A percentile compares a stretch with the other conserved stretches of the same genome.
These are phyloP conservation scores for Drosophila flavopinicola DNA, from an alignment of 2,888 invertebrate genomes.

Conservation along the genomic window DNA sequence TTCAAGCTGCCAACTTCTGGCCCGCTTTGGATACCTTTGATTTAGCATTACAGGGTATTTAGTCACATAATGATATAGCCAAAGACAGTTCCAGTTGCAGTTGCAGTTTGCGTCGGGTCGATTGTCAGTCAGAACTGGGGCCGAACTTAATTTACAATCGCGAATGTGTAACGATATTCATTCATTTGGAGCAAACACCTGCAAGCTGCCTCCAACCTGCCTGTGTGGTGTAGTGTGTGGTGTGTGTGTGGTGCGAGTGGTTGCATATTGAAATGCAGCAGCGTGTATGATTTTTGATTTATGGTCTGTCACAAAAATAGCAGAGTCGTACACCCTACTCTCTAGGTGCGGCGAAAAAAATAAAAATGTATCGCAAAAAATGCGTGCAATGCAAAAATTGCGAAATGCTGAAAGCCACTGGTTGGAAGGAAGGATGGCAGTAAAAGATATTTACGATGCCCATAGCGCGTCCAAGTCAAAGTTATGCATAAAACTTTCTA, in stretches of 20 bases:
- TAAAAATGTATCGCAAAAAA: slow-evolving; percentile 33
- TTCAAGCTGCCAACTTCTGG: no score
- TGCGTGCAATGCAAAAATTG: slow-evolving; percentile 66
- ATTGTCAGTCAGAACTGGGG: slow-evolving; percentile 51
- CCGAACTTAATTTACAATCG: slow-evolving; percentile 74
- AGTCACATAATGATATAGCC: no score
- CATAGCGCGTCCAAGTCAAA: slow-evolving; percentile 62
- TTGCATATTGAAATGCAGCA: slow-evolving; percentile 60
- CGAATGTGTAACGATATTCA: slow-evolving; percentile 44
- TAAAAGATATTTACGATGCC: slow-evolving; percentile 78
- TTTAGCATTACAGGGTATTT: no score
- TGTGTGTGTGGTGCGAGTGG: slow-evolving; percentile 17
- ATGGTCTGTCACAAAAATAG: slow-evolving; percentile 82
- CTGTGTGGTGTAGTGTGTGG: slow-evolving; percentile 14
- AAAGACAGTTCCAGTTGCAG: slow-evolving; percentile 1
- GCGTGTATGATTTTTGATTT: slow-evolving; percentile 84
- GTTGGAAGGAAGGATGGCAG: slow-evolving; percentile 67
- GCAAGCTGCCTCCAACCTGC: slow-evolving; percentile 51
- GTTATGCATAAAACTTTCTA: slow-evolving; percentile 79
- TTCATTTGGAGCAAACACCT: slow-evolving; percentile 75
- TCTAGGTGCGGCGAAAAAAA: slow-evolving; percentile 31
- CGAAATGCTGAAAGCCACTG: slow-evolving; percentile 42
- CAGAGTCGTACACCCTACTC: slow-evolving; percentile 44
- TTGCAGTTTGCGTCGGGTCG: slow-evolving; percentile 11
- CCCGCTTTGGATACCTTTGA: no score